Evolutionary conservation across 2,113 vertebrate genomes (phyloP).

Genomic region (Rhodinocichla rosea): DNA sequence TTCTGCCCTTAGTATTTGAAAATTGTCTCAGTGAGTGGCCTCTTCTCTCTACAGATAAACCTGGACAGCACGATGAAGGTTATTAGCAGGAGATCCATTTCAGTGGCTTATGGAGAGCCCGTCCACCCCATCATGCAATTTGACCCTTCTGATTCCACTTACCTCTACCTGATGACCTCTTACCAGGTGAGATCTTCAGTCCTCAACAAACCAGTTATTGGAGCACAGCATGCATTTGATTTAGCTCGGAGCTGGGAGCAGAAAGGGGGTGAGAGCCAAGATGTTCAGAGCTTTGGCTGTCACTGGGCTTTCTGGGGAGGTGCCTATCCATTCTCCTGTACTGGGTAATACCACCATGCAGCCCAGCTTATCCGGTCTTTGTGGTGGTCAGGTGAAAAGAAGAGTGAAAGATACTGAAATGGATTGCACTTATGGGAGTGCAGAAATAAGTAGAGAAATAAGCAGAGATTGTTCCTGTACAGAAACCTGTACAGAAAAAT

Average conservation of each 20-base stretch:
- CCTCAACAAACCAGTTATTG: not conserved
- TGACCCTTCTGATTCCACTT: constrained; percentile 87
- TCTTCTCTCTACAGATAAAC: constrained; percentile 79
- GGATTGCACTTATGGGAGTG: accelerated
- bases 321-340: not conserved
- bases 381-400: not conserved
- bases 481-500: not conserved
- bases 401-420: not conserved
- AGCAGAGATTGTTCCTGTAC: not conserved
- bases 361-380: not conserved
- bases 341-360: accelerated
- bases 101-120: constrained; percentile 81
- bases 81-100: constrained; percentile 80
- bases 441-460: not conserved
- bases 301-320: not conserved
- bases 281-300: not conserved
- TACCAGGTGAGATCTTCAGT: constrained; percentile 82
- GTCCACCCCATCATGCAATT: constrained; percentile 97
- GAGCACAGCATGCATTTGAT: accelerated
- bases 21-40: not conserved
- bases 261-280: not conserved
- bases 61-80: constrained; percentile 80
- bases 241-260: not conserved
- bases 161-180: constrained; percentile 94
- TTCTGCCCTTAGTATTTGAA: not conserved